These are phyloP conservation scores for Serilophus lunatus DNA, from an alignment of 2,113 vertebrate genomes.

Conservation along the genomic window DNA sequence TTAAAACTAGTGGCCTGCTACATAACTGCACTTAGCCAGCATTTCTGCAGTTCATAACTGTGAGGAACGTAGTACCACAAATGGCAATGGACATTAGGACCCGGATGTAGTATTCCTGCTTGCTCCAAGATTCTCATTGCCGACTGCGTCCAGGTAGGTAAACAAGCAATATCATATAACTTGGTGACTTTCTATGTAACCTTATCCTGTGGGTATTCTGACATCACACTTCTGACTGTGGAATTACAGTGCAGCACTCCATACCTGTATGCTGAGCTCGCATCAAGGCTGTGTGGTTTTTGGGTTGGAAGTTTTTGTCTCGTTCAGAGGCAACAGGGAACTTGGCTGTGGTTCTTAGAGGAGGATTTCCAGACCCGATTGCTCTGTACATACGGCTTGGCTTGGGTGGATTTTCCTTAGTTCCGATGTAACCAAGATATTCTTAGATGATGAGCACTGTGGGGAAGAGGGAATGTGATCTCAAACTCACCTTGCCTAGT, in stretches of 20 bases:
- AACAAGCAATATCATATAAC: conserved; percentile 85
- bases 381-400: conserved; percentile 63
- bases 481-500: conserved; percentile 26
- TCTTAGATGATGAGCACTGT: conserved; percentile 20
- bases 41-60: conserved; percentile 97
- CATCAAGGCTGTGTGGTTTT: conserved; percentile 70
- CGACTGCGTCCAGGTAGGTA: conserved; percentile 97
- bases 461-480: conserved; percentile 68
- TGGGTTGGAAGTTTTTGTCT: conserved; percentile 67
- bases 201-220: conserved; percentile 88
- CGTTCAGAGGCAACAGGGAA: conserved; percentile 60
- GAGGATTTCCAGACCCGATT: conserved; percentile 74
- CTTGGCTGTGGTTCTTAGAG: conserved; percentile 67
- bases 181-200: conserved; percentile 86
- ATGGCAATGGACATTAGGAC: conserved; percentile 99
- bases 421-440: conserved; percentile 62
- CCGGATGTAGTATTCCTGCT: conserved; percentile 97
- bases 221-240: conserved; percentile 94
- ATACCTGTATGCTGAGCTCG: conserved; percentile 71
- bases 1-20: conserved; percentile 83
- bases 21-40: conserved; percentile 92
- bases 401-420: conserved; percentile 69
- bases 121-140: conserved; percentile 97
- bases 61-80: conserved; percentile 99
- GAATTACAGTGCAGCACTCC: conserved; percentile 95